Base-by-base conservation (phyloP, 2,888 invertebrate genomes). In the Cephus rjabovi region DNA sequence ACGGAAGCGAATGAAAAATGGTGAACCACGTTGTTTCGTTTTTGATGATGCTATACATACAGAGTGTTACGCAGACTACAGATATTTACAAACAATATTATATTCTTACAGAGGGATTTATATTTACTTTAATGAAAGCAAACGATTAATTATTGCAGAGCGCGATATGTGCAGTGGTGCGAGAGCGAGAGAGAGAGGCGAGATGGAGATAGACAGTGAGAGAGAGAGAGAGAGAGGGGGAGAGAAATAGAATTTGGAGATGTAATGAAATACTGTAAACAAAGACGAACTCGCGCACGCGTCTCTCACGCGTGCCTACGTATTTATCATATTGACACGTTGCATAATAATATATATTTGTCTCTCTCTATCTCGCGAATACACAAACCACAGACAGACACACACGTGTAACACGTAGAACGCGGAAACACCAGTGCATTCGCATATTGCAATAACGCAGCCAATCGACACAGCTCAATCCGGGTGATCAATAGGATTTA, bases 21-120 rank as follows among this genome's bases (percentile, higher is more conserved):
- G 12, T 30, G 71, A 85, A 84, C 90, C 91, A 91, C 91, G 91
- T 91, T 91, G 90, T 91, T 91, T 91, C 89, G 90, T 91, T 56
- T 56, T 91, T 91, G 87, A 91, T 91, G 91, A 91, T 91, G 91
- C 91, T 91, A 91, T 91, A 91, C 91, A 56, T 56, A 56, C 56
- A 56, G 56, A 91, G 91, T 91, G 91, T 91, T 91, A 91, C 90
- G 90, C 91, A 91, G 90, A 91, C 91, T 91, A 91, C 91, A 91
- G 91, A 91, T 91, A 90, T 91, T 91, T 91, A 91, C 91, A 90
- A 90, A 81, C 90, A 91, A 91, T 91, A 91, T 91, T 91, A 91
- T 91, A 91, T 91, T 91, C 91, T 90, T 91, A 91, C 91, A 91
- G 91, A 91, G 91, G 56, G 56, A 88, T 90, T 91, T 91, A 90